Conservation (phyloP, 2,797 vertebrate species). For the Chelonia mydas region DNA sequence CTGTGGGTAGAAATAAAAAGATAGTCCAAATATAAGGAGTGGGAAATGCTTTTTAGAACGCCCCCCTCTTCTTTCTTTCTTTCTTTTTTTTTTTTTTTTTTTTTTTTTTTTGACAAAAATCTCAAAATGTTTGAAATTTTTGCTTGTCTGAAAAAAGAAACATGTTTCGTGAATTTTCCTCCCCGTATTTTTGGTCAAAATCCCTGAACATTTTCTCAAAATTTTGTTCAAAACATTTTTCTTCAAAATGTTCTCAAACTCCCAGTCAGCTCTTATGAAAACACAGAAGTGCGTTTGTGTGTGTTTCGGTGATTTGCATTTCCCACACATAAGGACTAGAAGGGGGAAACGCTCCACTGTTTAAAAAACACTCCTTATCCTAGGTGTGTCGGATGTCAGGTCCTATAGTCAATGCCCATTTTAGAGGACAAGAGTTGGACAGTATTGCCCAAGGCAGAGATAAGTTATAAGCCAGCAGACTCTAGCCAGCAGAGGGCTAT, state of each 20-base stretch:
- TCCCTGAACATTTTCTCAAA: background rate
- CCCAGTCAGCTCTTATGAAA: background rate
- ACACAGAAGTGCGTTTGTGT: background rate
- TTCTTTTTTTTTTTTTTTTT: too few species aligned
- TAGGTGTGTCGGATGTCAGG: background rate
- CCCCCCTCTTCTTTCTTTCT: fast-evolving
- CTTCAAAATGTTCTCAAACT: background rate
- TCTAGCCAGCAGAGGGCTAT: background rate
- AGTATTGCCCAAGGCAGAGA: background rate
- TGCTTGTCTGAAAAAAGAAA: background rate
- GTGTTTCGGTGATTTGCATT: background rate
- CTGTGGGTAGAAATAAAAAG: background rate
- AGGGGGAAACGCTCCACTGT: background rate
- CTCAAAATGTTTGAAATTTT: background rate
- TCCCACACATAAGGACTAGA: background rate
- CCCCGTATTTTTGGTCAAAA: background rate
- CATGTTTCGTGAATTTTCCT: background rate
- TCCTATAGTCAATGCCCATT: background rate
- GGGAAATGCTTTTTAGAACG: background rate
- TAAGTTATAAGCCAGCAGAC: fast-evolving
- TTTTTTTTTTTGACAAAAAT: background rate
- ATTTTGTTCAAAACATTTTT: background rate
- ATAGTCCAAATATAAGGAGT: background rate
- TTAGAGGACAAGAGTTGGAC: background rate
- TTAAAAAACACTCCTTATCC: background rate